Base-by-base conservation (phyloP, 2,888 invertebrate species). In the Panzeria rudis region DNA sequence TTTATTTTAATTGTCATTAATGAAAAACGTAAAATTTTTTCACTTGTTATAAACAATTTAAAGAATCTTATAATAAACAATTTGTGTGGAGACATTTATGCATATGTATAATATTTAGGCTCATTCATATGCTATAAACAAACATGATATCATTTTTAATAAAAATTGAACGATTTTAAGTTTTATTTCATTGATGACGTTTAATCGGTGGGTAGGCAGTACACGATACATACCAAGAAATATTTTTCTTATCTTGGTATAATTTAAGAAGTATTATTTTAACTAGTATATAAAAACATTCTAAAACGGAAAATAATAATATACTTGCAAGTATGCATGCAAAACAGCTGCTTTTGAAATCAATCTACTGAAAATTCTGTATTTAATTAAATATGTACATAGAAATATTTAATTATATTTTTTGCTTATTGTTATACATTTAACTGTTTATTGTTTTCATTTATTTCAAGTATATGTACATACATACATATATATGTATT, bases 71-170 rank as follows among this genome's bases (percentile, higher is more conserved):
- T 32, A 35, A 15, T 20, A 25, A 64, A 41, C 11, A 47, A 59
- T 32, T 17, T 61, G 17, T 38, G 13, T 1, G 8, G 17, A 1
- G 8, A 15, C 44, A 44, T 44, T 44, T 47, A 47, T 47, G 47
- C 3, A 38, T 13, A 6, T 8, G 11, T 23, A 8, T 62, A 7
- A 23, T 23, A 41, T 23, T 17, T 61, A 29, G 2, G 32, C 17
- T 17, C 17, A 59, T 9, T 17, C 17, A 59, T 54, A 29, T 13
- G n/a, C 1, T 35, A 59, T 47, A 62, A 62, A 75, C 62, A 75
- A 62, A 61, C n/a, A 56, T 76, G 76, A 66, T 66, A 76, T 76
- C 76, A 76, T 66, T 56, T 32, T 35, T 54, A 66, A 66, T 17
- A 75, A 41, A 64, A 75, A 25, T 25, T 62, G 3, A 25, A 17